Evolutionary conservation across 2,888 invertebrate genomes (phyloP), one percentile per base, ranked within the genome.

Genomic region (Eupithecia subumbrata): DNA sequence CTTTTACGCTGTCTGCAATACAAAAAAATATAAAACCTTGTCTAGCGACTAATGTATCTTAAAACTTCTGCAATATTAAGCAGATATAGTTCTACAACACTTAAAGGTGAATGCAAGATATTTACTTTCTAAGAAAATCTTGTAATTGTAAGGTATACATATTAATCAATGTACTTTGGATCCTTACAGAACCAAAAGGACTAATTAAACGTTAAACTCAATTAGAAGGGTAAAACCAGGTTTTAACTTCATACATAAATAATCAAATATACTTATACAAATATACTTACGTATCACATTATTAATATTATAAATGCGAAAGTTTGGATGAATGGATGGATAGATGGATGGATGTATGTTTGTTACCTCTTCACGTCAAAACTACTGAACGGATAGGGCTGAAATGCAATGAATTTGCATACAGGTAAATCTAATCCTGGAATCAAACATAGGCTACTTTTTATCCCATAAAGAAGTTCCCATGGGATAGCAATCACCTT

Each of bases 41-140:
- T 60, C 22, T 60, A 60, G 60, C 12, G 25, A 25, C 60, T 25
- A 60, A 22, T 60, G 60, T 12, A 60, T 60, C 60, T 60, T 25
- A 60, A 60, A 60, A 60, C 60, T 60, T 60, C 22, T 60, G 25
- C 60, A 60, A 60, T 25, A 60, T 60, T 60, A 64, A 64, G 18
- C 30, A 34, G 34, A 30, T 14, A 43, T 30, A 63, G 63, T 14
- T 63, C 22, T 4, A 63, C 16, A 30, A 30, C 0, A 7, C 30
- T 30, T 7, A 30, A 16, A 64, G 34, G 63, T 64, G 30, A 63
- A 30, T 7, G 14, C 14, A 63, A 30, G 16, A 22, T 25, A 4
- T 25, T 25, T 60, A 63, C 60, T 63, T 63, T 63, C 2, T 14
- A 30, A 56, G 56, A 56, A 56, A 56, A 56, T 56, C 3, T 56